Evolutionary conservation across 2,797 vertebrate species (phyloP).

Genomic region (Danio kyathit): DNA sequence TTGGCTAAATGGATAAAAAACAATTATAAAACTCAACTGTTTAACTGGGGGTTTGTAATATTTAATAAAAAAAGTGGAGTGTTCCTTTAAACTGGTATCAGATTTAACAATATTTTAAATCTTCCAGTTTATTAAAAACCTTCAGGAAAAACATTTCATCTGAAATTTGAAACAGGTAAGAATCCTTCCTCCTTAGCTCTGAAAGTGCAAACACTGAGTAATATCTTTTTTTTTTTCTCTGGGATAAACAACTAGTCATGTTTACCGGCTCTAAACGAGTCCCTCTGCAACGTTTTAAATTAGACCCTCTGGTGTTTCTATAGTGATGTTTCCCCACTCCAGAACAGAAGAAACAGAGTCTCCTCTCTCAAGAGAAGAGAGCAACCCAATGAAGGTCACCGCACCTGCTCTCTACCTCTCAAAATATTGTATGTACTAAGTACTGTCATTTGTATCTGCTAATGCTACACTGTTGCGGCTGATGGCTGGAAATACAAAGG

Average conservation of each 20-base stretch:
- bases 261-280: constrained; percentile 61
- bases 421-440: constrained; percentile 37
- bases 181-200: not conserved
- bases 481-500: not conserved
- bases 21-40: too few species aligned
- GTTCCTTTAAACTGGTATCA: not conserved
- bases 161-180: not conserved
- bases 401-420: constrained; percentile 32
- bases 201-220: not conserved
- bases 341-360: constrained; percentile 35
- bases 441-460: constrained; percentile 20
- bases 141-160: constrained; percentile 4
- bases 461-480: constrained; percentile 6
- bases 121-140: not conserved
- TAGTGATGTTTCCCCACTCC: constrained; percentile 69
- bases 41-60: too few species aligned
- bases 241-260: constrained; percentile 13
- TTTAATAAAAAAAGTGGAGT: too few species aligned
- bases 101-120: not conserved
- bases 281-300: constrained; percentile 72
- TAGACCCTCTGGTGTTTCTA: constrained; percentile 75
- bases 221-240: not conserved
- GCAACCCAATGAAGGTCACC: constrained; percentile 20
- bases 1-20: too few species aligned
- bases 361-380: constrained; percentile 24